Evolutionary conservation across 2,888 invertebrate genomes (phyloP), one percentile per base, ranked within the genome.

Genomic region (Portevinia maculata): DNA sequence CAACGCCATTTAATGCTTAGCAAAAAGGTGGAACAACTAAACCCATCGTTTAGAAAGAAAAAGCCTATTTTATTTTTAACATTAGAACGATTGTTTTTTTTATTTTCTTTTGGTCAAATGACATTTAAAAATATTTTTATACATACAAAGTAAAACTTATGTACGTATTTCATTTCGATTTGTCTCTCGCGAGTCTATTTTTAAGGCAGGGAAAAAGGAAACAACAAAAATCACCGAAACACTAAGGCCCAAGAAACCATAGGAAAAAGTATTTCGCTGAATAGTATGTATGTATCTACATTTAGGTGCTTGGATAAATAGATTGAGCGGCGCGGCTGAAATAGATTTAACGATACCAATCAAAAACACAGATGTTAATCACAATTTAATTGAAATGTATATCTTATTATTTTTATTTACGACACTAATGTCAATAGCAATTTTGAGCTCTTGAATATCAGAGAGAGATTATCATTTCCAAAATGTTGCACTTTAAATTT

Each of bases 121-220:
- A 75, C 79, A 81, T 81, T 81, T 81, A 64, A 81, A 81, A 75
- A 64, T 69, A 75, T 75, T 64, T 75, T 64, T 53, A 30, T 41
- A 70, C 48, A 44, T 57, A 69, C 48, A 73, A n/a, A n/a, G n/a
- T 24, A 67, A 19, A 59, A 34, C 8, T 62, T 76, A 30, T 75
- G 15, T 76, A 30, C 67, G 15, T 62, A 32, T 76, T 53, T 55
- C 21, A 28, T 67, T 74, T 57, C 28, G 73, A 64, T n/a, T 48
- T 57, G 39, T 55, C 30, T 64, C 28, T 55, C 37, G 21, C 24
- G 50, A 17, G 39, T 19, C 65, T 79, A 79, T 79, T 79, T 79
- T 73, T 79, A 79, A 78, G 50, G 44, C 65, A 79, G 79, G 79
- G 73, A 65, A 75, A 71, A 67, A 21, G 57, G 59, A 79, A 79